These are phyloP conservation scores for Metallyticus violacea DNA, from an alignment of 2,888 invertebrate genomes.

Conservation along the genomic window DNA sequence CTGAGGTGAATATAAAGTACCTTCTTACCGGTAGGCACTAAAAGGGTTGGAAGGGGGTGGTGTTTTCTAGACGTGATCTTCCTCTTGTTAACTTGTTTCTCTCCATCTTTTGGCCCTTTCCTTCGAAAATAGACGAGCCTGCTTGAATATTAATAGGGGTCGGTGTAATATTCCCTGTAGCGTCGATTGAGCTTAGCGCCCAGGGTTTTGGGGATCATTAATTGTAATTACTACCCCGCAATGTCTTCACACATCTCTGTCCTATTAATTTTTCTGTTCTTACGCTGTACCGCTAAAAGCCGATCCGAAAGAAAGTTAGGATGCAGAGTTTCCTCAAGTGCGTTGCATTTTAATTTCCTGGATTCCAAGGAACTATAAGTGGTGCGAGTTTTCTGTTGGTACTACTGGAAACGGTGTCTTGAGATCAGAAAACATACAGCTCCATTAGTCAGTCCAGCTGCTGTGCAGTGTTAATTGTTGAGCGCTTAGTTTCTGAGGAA, in stretches of 20 bases:
- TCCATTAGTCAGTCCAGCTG: no score
- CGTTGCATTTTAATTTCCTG: no score
- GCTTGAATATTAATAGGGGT: constrained; percentile 5
- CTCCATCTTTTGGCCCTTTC: neutral
- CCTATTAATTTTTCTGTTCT: neutral
- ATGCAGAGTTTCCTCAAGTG: neutral
- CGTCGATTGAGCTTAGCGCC: neutral
- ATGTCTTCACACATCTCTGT: neutral
- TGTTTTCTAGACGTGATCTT: neutral
- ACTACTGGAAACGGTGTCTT: no score
- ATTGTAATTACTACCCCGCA: neutral
- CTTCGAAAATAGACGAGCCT: neutral
- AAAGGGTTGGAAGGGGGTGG: no score
- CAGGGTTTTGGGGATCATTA: neutral
- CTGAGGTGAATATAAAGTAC: constrained; percentile 17
- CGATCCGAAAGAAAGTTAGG: no score
- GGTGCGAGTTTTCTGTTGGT: no score
- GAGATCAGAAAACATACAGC: no score
- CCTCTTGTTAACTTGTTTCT: neutral
- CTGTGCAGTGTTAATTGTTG: no score
- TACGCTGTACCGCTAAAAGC: neutral
- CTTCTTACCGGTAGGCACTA: neutral
- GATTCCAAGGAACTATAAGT: no score
- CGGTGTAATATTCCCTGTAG: neutral
- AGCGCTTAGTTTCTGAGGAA: no score